Conservation (phyloP, 2,797 vertebrate species). For the Eutrigla gurnardus region DNA sequence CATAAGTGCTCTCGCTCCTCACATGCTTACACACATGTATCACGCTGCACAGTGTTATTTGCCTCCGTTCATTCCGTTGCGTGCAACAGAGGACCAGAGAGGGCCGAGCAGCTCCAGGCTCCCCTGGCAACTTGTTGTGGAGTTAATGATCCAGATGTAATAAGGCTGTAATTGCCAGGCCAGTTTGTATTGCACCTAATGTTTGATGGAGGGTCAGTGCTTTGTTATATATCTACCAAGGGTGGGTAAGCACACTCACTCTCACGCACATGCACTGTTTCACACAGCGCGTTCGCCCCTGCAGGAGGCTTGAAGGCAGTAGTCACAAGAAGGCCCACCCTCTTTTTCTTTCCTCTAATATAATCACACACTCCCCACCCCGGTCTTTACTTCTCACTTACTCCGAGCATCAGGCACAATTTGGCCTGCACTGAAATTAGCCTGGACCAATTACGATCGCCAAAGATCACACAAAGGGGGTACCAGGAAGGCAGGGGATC, state of each 20-base stretch:
- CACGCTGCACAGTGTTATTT: slow-evolving; percentile 40
- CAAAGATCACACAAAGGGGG: slow-evolving; percentile 28
- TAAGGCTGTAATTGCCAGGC: slow-evolving; percentile 77
- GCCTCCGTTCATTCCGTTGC: slow-evolving; percentile 53
- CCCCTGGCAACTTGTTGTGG: slow-evolving; percentile 75
- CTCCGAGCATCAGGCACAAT: slow-evolving; percentile 48
- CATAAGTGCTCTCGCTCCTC: slow-evolving; percentile 3
- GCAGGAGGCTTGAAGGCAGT: slow-evolving; percentile 37
- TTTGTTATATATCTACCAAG: slow-evolving; percentile 76
- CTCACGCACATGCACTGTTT: slow-evolving; percentile 32
- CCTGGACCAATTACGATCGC: slow-evolving; percentile 23
- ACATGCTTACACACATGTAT: slow-evolving; percentile 33
- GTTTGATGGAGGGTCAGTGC: slow-evolving; percentile 76
- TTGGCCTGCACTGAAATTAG: slow-evolving; percentile 54
- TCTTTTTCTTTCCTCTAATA: slow-evolving; percentile 21
- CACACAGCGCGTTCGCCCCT: slow-evolving; percentile 18
- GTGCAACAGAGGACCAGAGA: slow-evolving; percentile 60
- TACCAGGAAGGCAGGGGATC: slow-evolving; percentile 28
- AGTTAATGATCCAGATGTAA: slow-evolving; percentile 82
- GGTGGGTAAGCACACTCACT: slow-evolving; percentile 51
- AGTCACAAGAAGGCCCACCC: slow-evolving; percentile 31
- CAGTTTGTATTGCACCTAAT: slow-evolving; percentile 79
- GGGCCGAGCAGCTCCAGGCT: slow-evolving; percentile 57
- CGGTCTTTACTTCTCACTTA: slow-evolving; percentile 29
- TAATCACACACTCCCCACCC: slow-evolving; percentile 8